These are phyloP conservation scores for Orthosia gracilis DNA, from an alignment of 2,888 invertebrate species.

Conservation along the genomic window DNA sequence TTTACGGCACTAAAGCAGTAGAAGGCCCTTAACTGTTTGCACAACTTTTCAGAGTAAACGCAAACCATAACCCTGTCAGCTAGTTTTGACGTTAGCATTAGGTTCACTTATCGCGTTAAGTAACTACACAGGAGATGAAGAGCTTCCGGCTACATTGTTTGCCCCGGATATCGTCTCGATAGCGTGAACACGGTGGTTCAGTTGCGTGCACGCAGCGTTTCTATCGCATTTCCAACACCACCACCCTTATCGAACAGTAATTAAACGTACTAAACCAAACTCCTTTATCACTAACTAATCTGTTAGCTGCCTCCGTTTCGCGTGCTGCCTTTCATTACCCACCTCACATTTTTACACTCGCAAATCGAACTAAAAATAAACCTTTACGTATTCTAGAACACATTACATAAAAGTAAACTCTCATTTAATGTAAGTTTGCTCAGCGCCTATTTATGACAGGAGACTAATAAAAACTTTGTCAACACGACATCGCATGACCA, in stretches of 20 bases:
- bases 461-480: slow-evolving; percentile 71
- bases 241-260: slow-evolving; percentile 61
- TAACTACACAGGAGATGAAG: slow-evolving; percentile 59
- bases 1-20: too few relatives aligned
- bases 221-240: slow-evolving; percentile 52
- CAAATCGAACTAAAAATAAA: slow-evolving; percentile 35
- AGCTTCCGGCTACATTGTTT: slow-evolving; percentile 59
- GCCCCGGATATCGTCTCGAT: slow-evolving; percentile 66
- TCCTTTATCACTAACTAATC: slow-evolving; percentile 62
- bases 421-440: slow-evolving; percentile 63
- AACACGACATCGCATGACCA: slow-evolving; percentile 61
- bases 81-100: slow-evolving; percentile 34
- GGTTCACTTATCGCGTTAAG: slow-evolving; percentile 40
- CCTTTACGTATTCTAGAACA: slow-evolving; percentile 27
- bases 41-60: slow-evolving; percentile 26
- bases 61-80: slow-evolving; percentile 18
- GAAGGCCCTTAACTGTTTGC: not conserved
- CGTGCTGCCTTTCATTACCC: slow-evolving; percentile 71
- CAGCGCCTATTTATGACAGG: slow-evolving; percentile 60
- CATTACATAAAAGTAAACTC: slow-evolving; percentile 42
- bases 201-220: slow-evolving; percentile 66
- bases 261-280: slow-evolving; percentile 62
- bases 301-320: slow-evolving; percentile 57
- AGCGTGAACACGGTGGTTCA: slow-evolving; percentile 40
- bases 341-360: slow-evolving; percentile 29